Base-by-base conservation (phyloP, 92 coral and sea anemone species). In the Epizoanthus ramosus region DNA sequence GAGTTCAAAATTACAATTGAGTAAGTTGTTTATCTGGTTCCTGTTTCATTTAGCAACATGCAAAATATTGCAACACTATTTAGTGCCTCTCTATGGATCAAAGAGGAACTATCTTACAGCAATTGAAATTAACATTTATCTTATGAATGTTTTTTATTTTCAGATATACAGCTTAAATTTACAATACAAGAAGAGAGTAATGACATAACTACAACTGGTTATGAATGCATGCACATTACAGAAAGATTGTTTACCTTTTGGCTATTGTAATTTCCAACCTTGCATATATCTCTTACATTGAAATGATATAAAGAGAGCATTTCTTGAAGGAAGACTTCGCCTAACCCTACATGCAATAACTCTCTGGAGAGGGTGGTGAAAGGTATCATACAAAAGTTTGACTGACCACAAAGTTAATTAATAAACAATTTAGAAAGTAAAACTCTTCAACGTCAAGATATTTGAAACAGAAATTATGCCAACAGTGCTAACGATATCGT, bases 361-460 rank as follows among this genome's bases (percentile, higher is more conserved):
- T 66, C 2, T 33, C 47, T 28, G 71, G 18, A 33, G 2, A 66
- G 39, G n/a, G 21, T 15, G 15, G 18, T 15, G 64, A 21, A 59
- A 1, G 4, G 4, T 6, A 17, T 67, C 10, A 24, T 19, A 16
- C 28, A 41, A 67, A 33, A 67, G 72, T 67, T 3, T 59, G 72
- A 67, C 31, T 67, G 72, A 67, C 17, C 21, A 67, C 72, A 67
- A 35, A 67, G 72, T 33, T 33, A 17, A 67, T 67, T 50, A 15
- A 19, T 33, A 67, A 67, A 67, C 72, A 67, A 67, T n/a, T 14
- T 67, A 41, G 23, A 33, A 25, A 33, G 12, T 28, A 8, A 33
- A 67, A 67, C 72, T 75, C 80, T 57, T 75, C 66, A 75, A 75
- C 59, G 13, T 28, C 66, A 75, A 75, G 80, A 59, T 52, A 17